Evolutionary conservation across 2,888 invertebrate species (phyloP).

Genomic region (Melinopterus prodromus): DNA sequence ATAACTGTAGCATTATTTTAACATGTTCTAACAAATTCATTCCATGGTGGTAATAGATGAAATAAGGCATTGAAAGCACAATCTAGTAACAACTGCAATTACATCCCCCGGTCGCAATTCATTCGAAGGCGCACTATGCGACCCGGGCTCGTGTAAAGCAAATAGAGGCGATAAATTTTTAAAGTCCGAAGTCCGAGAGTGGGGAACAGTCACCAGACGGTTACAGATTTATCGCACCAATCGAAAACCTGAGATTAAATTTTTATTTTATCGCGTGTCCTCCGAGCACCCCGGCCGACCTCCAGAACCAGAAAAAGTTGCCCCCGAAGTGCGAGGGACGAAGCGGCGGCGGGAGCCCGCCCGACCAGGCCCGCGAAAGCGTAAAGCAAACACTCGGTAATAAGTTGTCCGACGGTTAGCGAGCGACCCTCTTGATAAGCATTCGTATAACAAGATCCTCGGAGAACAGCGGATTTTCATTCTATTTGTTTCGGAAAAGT

Average conservation of each 20-base stretch:
- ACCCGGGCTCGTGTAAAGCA: slow-evolving; percentile 18
- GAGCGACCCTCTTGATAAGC: background rate
- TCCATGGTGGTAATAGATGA: too few relatives aligned
- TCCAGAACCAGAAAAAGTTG: background rate
- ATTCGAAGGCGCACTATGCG: slow-evolving; percentile 12
- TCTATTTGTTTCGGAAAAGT: background rate
- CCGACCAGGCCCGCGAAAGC: slow-evolving; percentile 22
- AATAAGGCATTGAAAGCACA: background rate
- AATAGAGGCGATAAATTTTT: slow-evolving; percentile 34
- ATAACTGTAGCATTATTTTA: too few relatives aligned
- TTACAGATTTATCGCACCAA: slow-evolving; percentile 35
- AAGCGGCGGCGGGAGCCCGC: background rate
- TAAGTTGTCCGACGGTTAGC: slow-evolving; percentile 25
- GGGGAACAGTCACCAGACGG: slow-evolving; percentile 33
- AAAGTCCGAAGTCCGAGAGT: slow-evolving; percentile 13
- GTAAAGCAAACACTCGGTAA: slow-evolving; percentile 28
- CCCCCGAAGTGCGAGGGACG: background rate
- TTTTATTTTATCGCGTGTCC: slow-evolving; percentile 30
- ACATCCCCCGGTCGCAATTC: background rate
- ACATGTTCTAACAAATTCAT: too few relatives aligned
- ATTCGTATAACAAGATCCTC: slow-evolving; percentile 27
- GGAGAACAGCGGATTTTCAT: background rate
- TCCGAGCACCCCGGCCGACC: background rate
- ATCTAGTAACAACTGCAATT: background rate
- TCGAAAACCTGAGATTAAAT: slow-evolving; percentile 35